phyloP scores from a whole-genome alignment of 2,888 invertebrate genomes.

The Tenthredo mesomela region DNA sequence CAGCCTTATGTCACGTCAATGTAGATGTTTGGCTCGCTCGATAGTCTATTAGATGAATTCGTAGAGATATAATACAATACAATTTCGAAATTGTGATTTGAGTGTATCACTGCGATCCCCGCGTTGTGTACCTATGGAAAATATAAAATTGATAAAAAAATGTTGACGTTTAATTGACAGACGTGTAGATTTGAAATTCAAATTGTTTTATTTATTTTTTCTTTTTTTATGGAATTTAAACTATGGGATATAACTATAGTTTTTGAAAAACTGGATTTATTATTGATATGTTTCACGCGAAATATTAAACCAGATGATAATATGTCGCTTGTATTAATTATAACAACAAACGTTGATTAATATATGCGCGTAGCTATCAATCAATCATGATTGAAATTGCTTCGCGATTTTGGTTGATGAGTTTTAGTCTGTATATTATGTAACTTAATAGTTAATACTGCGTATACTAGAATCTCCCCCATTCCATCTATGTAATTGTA shows the following conservation, averaged over 20 bases:
- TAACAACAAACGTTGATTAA: constrained; percentile 18
- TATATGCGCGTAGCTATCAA: constrained; percentile 13
- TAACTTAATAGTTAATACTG: background rate
- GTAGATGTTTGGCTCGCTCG: background rate
- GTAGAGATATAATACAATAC: too few relatives aligned
- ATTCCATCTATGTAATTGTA: background rate
- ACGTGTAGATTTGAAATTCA: background rate
- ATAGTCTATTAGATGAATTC: background rate
- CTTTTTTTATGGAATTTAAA: background rate
- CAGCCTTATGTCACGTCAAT: background rate
- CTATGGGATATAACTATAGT: background rate
- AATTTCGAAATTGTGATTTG: background rate
- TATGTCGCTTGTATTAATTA: background rate
- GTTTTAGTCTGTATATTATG: background rate
- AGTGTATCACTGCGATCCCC: background rate
- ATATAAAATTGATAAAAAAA: background rate
- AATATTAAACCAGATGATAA: background rate
- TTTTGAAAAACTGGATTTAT: background rate
- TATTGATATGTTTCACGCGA: background rate
- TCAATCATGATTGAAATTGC: constrained; percentile 21
- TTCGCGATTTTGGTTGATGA: constrained; percentile 3
- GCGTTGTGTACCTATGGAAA: background rate
- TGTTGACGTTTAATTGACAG: background rate
- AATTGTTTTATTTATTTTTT: too few relatives aligned
- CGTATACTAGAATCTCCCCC: background rate